These are phyloP conservation scores for Drosophila albomicans DNA, from an alignment of 1,140 invertebrate species.

Conservation along the genomic window DNA sequence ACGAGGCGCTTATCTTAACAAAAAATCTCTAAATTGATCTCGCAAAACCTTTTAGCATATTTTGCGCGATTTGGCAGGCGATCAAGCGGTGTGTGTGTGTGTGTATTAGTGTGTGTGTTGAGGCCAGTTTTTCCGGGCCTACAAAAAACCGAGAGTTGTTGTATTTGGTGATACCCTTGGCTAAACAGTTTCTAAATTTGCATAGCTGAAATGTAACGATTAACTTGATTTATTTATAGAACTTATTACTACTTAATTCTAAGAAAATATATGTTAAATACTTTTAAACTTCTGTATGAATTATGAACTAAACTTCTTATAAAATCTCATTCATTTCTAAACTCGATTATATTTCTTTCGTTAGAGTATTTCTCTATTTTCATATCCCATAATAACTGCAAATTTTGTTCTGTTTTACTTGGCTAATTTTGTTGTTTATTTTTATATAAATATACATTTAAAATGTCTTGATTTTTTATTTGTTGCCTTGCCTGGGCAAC, in stretches of 20 bases:
- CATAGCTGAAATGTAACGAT: neutral
- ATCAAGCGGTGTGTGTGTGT: slow-evolving; percentile 28
- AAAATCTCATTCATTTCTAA: too few relatives aligned
- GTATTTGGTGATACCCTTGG: slow-evolving; percentile 21
- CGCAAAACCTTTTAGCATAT: slow-evolving; percentile 83
- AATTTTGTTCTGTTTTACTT: neutral
- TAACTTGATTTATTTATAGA: neutral
- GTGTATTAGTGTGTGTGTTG: slow-evolving; percentile 18
- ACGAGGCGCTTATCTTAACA: slow-evolving; percentile 79
- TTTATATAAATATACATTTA: slow-evolving; percentile 36
- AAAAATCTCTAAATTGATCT: slow-evolving; percentile 83
- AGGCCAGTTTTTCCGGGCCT: slow-evolving; percentile 61
- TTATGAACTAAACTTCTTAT: too few relatives aligned
- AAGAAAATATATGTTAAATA: too few relatives aligned
- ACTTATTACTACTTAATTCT: too few relatives aligned
- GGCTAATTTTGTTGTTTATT: slow-evolving; percentile 22
- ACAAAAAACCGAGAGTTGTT: slow-evolving; percentile 47
- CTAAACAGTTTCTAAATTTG: slow-evolving; percentile 7
- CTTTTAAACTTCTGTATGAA: too few relatives aligned
- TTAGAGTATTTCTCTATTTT: neutral
- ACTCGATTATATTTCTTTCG: neutral
- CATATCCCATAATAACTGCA: neutral
- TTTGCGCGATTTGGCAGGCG: slow-evolving; percentile 82
- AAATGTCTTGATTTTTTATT: slow-evolving; percentile 14
- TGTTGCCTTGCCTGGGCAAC: slow-evolving; percentile 38